These are phyloP conservation scores for Dufourea novaeangliae DNA, from an alignment of 1,140 invertebrate species.

Conservation along the genomic window DNA sequence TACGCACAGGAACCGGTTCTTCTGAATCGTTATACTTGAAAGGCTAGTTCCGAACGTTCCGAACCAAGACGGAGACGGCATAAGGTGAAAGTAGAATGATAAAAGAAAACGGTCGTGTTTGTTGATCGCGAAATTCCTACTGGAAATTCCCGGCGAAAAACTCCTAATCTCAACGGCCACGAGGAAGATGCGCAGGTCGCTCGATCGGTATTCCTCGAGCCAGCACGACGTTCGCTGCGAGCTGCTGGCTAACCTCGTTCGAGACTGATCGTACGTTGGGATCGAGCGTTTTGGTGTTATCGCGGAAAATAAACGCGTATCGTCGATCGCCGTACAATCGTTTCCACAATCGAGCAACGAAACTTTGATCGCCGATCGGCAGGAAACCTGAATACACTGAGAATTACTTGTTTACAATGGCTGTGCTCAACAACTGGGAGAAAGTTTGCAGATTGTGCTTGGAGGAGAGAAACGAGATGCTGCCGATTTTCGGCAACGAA, in stretches of 20 bases:
- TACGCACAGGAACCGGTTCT: conserved; percentile 51
- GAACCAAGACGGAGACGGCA: conserved; percentile 15
- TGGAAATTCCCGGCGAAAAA: neutral
- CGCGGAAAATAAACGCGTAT: conserved; percentile 20
- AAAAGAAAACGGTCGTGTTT: conserved; percentile 22
- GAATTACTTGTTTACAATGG: conserved; percentile 49
- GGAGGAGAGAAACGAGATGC: conserved; percentile 73
- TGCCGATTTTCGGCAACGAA: conserved; percentile 73
- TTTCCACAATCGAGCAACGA: neutral
- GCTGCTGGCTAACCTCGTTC: conserved; percentile 55
- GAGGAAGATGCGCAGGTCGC: conserved; percentile 20
- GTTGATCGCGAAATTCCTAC: neutral
- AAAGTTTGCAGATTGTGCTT: conserved; percentile 72
- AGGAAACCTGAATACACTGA: neutral
- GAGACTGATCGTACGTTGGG: neutral
- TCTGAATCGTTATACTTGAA: conserved; percentile 38
- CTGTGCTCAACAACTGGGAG: conserved; percentile 62
- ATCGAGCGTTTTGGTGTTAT: neutral
- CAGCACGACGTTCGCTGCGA: neutral
- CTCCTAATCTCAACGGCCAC: neutral
- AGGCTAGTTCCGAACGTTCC: conserved; percentile 42
- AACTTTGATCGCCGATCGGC: neutral
- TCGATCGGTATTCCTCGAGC: neutral
- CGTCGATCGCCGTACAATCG: neutral
- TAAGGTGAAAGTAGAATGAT: conserved; percentile 59